Conservation (phyloP, 2,888 invertebrate genomes). For the Stegophylla sp. region DNA sequence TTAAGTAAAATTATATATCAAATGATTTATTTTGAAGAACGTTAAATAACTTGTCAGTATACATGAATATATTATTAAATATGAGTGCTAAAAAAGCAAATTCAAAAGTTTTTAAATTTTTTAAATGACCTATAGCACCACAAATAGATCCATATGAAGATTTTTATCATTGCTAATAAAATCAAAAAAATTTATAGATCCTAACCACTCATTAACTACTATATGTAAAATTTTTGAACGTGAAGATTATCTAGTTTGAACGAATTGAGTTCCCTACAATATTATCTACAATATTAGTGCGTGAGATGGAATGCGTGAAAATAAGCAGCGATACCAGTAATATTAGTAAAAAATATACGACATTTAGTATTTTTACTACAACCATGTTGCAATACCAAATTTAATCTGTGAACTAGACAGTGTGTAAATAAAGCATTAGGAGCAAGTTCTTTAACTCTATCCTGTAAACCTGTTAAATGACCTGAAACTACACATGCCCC, state of each 20-base stretch:
- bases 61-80: neutral
- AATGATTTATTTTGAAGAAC: constrained; percentile 19
- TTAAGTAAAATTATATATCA: constrained; percentile 15
- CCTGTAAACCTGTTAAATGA: neutral
- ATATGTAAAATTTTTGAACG: constrained; percentile 15
- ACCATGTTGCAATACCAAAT: neutral
- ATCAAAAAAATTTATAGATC: constrained; percentile 14
- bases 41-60: neutral
- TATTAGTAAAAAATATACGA: neutral
- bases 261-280: constrained; percentile 28
- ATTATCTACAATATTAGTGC: neutral
- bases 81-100: constrained; percentile 1
- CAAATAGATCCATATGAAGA: neutral
- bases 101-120: constrained; percentile 17
- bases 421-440: constrained; percentile 8
- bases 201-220: neutral
- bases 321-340: constrained; percentile 17
- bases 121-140: neutral
- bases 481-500: too few species aligned
- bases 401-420: neutral
- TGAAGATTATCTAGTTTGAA: constrained; percentile 28
- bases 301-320: neutral
- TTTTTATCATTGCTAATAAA: neutral
- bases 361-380: too few species aligned
- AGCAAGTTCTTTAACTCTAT: neutral